Conservation (phyloP, 2,888 invertebrate species). For the Tigriopus californicus region DNA sequence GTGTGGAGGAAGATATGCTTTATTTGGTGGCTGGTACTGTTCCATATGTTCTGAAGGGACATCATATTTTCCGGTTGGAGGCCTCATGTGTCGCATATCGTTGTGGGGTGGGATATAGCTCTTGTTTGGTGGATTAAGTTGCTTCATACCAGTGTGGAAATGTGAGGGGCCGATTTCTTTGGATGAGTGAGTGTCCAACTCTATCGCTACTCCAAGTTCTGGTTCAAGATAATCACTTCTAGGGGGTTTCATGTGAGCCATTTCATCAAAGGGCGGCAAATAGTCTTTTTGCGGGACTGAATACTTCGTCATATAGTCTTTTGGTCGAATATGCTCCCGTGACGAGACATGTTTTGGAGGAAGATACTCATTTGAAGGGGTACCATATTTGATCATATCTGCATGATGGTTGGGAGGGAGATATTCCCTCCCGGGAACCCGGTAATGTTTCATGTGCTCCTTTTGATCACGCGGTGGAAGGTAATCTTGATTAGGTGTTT, state of each 20-base stretch:
- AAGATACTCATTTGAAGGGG: background rate
- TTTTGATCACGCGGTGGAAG: conserved; percentile 1
- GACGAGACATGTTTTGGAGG: background rate
- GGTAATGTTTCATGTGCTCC: background rate
- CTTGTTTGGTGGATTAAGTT: background rate
- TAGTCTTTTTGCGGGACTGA: too few species aligned
- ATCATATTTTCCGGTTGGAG: background rate
- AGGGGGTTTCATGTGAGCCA: background rate
- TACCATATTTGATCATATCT: too few species aligned
- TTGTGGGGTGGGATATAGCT: background rate
- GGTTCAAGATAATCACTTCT: too few species aligned
- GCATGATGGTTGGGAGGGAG: background rate
- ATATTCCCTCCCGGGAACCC: background rate
- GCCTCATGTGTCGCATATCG: background rate
- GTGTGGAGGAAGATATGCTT: too few species aligned
- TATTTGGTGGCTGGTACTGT: background rate
- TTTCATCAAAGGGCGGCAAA: background rate
- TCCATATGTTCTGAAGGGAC: background rate
- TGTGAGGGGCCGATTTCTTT: too few species aligned
- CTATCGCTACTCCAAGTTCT: too few species aligned
- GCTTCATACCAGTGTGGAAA: too few species aligned
- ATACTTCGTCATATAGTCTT: too few species aligned
- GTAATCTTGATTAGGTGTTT: background rate
- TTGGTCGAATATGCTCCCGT: too few species aligned
- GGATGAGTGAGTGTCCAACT: too few species aligned